These are phyloP conservation scores for Eristalis intricaria DNA, from an alignment of 2,888 invertebrate species.

Conservation along the genomic window DNA sequence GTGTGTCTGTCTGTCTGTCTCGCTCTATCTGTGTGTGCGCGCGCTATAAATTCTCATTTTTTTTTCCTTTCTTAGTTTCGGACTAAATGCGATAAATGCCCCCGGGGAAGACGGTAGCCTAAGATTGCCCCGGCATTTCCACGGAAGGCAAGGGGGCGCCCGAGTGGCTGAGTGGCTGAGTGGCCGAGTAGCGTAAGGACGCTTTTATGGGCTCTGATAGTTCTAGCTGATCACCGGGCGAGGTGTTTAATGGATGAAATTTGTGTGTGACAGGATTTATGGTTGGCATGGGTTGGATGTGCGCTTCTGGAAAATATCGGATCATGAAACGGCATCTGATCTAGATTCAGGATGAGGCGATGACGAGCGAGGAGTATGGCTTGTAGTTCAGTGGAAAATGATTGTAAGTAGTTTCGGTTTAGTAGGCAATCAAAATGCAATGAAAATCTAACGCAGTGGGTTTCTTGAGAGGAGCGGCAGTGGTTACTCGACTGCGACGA, in stretches of 20 bases:
- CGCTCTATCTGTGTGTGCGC: constrained; percentile 10
- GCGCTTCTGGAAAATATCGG: background rate
- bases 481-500: background rate
- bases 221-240: background rate
- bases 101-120: background rate
- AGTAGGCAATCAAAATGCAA: background rate
- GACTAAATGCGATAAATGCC: background rate
- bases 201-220: background rate
- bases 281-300: background rate
- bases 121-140: background rate
- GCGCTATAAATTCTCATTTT: constrained; percentile 53
- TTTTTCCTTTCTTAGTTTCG: background rate
- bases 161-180: background rate
- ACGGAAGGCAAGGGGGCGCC: background rate
- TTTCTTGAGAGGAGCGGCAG: background rate
- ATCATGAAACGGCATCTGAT: background rate
- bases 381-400: background rate
- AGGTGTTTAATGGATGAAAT: background rate
- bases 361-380: background rate
- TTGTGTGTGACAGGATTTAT: background rate
- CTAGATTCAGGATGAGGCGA: background rate
- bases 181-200: background rate
- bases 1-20: background rate
- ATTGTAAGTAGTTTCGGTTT: background rate
- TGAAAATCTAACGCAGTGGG: background rate